Evolutionary conservation across 2,113 vertebrate genomes (phyloP).

Genomic region (Melanerpes formicivorus): DNA sequence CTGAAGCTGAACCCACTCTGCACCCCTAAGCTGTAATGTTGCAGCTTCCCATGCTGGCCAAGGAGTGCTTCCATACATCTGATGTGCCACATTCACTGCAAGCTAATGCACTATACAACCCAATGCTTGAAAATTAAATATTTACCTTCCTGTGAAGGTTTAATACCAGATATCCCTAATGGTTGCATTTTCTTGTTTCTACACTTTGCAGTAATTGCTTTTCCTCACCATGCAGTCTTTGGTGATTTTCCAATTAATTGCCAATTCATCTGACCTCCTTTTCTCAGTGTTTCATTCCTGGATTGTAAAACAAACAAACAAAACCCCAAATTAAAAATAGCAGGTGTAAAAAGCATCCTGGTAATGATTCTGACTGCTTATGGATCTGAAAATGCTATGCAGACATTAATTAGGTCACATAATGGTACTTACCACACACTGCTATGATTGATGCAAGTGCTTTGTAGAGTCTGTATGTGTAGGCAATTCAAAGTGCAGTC

Average conservation of each 20-base stretch:
- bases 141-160: constrained; percentile 44
- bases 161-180: constrained; percentile 41
- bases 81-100: not conserved
- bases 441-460: not conserved
- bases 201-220: constrained; percentile 37
- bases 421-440: constrained; percentile 18
- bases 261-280: constrained; percentile 23
- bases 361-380: constrained; percentile 30
- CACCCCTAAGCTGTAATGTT: not conserved
- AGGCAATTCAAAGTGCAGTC: not conserved
- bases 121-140: not conserved
- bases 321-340: not conserved
- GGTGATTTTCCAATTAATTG: constrained; percentile 59
- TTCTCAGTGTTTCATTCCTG: constrained; percentile 30
- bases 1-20: not conserved
- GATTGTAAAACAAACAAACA: not conserved
- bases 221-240: constrained; percentile 32
- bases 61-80: not conserved
- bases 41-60: not conserved
- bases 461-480: not conserved
- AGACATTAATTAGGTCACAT: constrained; percentile 44
- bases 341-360: constrained; percentile 9
- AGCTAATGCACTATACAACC: constrained; percentile 27
- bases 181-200: constrained; percentile 37
- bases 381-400: constrained; percentile 28